Conservation (phyloP, 2,113 vertebrate species). For the Elephantulus edwardii region DNA sequence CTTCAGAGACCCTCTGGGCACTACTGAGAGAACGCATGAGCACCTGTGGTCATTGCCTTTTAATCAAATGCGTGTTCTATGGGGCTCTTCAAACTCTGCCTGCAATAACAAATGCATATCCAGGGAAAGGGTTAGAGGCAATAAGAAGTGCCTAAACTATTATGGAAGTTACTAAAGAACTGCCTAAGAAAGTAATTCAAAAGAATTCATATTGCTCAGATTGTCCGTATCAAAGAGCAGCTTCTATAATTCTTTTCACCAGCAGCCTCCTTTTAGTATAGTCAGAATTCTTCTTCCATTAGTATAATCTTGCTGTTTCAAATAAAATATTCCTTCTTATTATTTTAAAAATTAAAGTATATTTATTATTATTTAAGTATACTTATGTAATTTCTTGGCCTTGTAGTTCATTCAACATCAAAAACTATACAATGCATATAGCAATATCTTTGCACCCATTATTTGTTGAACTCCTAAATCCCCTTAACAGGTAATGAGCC, state of each 20-base stretch:
- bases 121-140: neutral
- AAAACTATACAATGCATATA: neutral
- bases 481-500: neutral
- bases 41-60: neutral
- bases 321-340: neutral
- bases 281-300: constrained; percentile 18
- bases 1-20: neutral
- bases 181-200: neutral
- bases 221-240: neutral
- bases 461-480: neutral
- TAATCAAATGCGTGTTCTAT: neutral
- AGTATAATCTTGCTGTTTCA: constrained; percentile 19
- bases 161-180: neutral
- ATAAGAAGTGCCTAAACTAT: neutral
- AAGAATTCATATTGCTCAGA: neutral
- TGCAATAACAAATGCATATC: neutral
- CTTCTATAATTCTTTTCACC: neutral
- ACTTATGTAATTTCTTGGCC: constrained; percentile 39
- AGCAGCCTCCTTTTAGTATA: neutral
- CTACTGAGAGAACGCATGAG: neutral
- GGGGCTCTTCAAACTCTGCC: neutral
- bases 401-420: constrained; percentile 22
- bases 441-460: neutral
- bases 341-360: neutral
- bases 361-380: neutral